Conservation (phyloP, 2,797 vertebrate genomes). For the Tapirus indicus region DNA sequence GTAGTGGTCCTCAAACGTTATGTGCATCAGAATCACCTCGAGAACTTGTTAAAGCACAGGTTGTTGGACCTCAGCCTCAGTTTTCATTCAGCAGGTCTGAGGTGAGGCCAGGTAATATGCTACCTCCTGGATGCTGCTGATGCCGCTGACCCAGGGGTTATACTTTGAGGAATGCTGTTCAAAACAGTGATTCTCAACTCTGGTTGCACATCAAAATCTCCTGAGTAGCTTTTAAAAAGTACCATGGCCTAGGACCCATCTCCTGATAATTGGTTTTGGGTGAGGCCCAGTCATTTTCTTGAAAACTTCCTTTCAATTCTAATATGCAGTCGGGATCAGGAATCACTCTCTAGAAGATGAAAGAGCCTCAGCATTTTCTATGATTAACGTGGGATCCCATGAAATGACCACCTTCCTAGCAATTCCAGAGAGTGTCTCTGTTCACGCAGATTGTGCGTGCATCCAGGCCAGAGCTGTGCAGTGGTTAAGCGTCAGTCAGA, state of each 20-base stretch:
- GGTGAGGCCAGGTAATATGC: not conserved
- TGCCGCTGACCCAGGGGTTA: no score
- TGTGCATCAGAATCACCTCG: not conserved
- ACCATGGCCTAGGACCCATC: no score
- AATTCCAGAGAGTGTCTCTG: not conserved
- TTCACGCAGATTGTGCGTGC: not conserved
- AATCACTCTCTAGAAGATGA: not conserved
- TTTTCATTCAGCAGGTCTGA: not conserved
- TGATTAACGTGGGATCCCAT: not conserved
- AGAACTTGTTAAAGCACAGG: not conserved
- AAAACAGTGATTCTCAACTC: not conserved
- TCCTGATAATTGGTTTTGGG: not conserved
- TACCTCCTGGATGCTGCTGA: not conserved
- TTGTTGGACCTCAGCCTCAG: not conserved
- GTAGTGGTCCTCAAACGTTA: not conserved
- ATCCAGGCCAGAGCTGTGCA: not conserved
- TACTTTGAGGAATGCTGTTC: not conserved
- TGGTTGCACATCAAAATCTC: not conserved
- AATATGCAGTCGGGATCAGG: not conserved
- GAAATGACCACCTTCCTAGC: not conserved
- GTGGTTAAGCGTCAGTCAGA: not conserved
- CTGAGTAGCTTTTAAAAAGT: not conserved
- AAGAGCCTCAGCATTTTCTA: not conserved
- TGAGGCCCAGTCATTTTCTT: not conserved
- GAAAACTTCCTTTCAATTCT: not conserved